Evolutionary conservation across 2,113 vertebrate genomes (phyloP).

Genomic region (Cynopterus brachyotis): DNA sequence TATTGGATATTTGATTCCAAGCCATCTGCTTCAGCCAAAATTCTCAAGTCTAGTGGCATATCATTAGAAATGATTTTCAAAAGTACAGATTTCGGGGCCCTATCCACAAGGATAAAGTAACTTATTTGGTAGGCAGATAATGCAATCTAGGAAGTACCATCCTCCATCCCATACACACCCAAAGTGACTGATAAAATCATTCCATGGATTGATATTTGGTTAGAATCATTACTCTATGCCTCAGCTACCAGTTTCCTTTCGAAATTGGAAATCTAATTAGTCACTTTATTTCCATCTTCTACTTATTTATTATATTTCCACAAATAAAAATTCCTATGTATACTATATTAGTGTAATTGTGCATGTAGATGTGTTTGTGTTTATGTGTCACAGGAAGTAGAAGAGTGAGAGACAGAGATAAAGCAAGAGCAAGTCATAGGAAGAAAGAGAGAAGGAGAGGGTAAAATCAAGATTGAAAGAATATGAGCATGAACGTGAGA

Average conservation of each 20-base stretch:
- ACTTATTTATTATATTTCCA: neutral
- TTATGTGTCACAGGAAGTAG: neutral
- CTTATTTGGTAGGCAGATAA: neutral
- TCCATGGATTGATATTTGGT: neutral
- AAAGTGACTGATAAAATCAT: conserved; percentile 20
- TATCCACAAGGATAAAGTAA: conserved; percentile 1
- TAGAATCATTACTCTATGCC: conserved; percentile 10
- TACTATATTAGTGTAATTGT: neutral
- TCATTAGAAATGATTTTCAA: conserved; percentile 7
- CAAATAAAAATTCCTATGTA: neutral
- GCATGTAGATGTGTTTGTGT: neutral
- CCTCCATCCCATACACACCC: neutral
- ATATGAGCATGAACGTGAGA: neutral
- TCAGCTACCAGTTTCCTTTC: neutral
- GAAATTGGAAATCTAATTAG: neutral
- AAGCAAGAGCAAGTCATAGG: neutral
- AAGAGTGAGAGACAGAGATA: neutral
- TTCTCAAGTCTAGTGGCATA: neutral
- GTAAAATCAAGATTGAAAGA: neutral
- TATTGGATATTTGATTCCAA: conserved; percentile 38
- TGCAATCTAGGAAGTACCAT: neutral
- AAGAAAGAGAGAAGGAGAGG: neutral
- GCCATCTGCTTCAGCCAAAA: neutral
- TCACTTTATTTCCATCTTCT: neutral
- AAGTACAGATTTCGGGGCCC: conserved; percentile 2